Percentiles rank a stretch among this genome's conserved stretches.
These are phyloP conservation scores for Eremophila alpestris DNA, from an alignment of 2,797 vertebrate species.

Conservation along the genomic window DNA sequence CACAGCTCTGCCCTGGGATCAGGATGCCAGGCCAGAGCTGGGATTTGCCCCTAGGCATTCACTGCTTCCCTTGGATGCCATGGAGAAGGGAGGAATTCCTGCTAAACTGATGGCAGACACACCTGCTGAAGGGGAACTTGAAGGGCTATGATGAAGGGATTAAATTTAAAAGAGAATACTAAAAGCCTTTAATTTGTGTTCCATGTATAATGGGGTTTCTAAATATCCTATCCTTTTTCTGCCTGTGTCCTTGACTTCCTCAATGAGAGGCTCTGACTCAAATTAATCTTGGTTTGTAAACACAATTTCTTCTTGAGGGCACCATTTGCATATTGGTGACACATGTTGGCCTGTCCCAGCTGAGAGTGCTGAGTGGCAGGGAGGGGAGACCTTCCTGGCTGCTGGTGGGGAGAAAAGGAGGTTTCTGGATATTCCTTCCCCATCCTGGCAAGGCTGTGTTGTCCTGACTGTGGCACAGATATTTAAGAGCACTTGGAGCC, in stretches of 20 bases:
- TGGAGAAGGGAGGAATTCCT: not conserved
- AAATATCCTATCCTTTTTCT: not conserved
- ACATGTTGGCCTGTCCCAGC: not conserved
- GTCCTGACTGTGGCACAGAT: not conserved
- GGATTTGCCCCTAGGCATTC: not conserved
- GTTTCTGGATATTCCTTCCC: not conserved
- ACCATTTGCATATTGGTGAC: not conserved
- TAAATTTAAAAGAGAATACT: not conserved
- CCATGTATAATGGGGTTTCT: not conserved
- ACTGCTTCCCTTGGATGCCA: not conserved
- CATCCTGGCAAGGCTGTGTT: fast-evolving
- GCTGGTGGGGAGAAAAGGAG: not conserved
- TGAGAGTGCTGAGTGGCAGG: not conserved
- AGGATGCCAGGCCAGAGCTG: not conserved
- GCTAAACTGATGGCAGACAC: not conserved
- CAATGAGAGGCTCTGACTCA: fast-evolving
- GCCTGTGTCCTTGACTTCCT: not conserved
- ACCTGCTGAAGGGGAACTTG: not conserved
- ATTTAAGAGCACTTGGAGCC: not conserved
- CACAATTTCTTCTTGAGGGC: not conserved
- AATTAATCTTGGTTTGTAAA: not conserved
- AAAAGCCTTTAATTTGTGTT: not conserved
- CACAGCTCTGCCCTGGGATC: not conserved
- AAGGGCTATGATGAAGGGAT: not conserved
- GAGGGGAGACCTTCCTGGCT: not conserved